These are phyloP conservation scores for Bos javanicus DNA, from an alignment of 2,113 vertebrate species.

Conservation along the genomic window DNA sequence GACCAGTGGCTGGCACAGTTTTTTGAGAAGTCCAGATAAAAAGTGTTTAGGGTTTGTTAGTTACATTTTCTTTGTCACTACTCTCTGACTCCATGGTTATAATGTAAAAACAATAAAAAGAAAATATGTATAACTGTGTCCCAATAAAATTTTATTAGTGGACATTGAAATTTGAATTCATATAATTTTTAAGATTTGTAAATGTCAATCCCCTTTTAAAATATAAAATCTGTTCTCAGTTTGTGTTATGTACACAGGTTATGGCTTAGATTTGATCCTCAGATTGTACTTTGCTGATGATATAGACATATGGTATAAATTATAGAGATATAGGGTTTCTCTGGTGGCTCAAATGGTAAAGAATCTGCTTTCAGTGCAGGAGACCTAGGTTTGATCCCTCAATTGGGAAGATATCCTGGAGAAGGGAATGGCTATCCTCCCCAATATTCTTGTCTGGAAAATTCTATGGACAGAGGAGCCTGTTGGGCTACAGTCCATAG, in stretches of 20 bases:
- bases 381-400: background rate
- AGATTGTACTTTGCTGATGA: background rate
- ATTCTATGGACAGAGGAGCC: background rate
- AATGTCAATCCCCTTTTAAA: background rate
- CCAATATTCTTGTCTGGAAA: background rate
- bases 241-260: background rate
- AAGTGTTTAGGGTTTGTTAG: background rate
- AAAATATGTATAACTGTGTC: background rate
- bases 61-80: background rate
- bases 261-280: background rate
- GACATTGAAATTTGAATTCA: background rate
- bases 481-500: background rate
- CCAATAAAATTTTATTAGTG: background rate
- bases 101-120: background rate
- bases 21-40: background rate
- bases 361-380: background rate
- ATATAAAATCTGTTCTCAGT: background rate
- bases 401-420: background rate
- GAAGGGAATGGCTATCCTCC: background rate
- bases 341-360: background rate
- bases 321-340: background rate
- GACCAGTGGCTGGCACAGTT: background rate
- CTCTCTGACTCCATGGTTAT: background rate
- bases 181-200: background rate
- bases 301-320: background rate